Conservation (phyloP, 1,140 invertebrate genomes). For the Atta texana region DNA sequence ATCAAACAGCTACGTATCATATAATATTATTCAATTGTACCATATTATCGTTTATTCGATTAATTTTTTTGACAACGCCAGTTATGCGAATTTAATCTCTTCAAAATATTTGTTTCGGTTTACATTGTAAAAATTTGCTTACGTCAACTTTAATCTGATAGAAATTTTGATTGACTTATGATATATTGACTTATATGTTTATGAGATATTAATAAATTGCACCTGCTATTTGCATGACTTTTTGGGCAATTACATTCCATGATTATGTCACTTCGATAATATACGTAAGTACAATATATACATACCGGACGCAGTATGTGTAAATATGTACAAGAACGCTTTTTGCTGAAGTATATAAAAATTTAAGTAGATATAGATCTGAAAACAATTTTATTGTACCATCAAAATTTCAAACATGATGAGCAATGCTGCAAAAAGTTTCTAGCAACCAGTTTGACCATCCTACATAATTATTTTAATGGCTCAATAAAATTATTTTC, state of each 20-base stretch:
- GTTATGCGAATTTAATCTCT: constrained; percentile 7
- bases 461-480: no score
- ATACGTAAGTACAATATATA: constrained; percentile 9
- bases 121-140: constrained; percentile 42
- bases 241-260: not conserved
- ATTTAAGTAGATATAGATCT: no score
- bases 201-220: constrained; percentile 18
- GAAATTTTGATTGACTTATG: not conserved
- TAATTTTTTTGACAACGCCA: constrained; percentile 29
- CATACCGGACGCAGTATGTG: not conserved
- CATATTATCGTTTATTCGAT: constrained; percentile 38
- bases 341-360: no score
- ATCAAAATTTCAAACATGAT: no score
- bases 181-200: no score
- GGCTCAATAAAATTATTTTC: no score
- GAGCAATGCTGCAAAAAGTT: no score
- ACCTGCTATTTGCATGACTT: not conserved
- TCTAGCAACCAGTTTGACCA: no score
- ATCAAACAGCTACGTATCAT: not conserved
- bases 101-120: constrained; percentile 19
- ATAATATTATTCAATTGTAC: not conserved
- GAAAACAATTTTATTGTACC: not conserved
- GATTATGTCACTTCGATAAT: not conserved
- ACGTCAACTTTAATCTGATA: not conserved
- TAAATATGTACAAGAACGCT: not conserved